These are phyloP conservation scores for Thinocorus orbignyianus DNA, from an alignment of 2,113 vertebrate genomes.

Conservation along the genomic window DNA sequence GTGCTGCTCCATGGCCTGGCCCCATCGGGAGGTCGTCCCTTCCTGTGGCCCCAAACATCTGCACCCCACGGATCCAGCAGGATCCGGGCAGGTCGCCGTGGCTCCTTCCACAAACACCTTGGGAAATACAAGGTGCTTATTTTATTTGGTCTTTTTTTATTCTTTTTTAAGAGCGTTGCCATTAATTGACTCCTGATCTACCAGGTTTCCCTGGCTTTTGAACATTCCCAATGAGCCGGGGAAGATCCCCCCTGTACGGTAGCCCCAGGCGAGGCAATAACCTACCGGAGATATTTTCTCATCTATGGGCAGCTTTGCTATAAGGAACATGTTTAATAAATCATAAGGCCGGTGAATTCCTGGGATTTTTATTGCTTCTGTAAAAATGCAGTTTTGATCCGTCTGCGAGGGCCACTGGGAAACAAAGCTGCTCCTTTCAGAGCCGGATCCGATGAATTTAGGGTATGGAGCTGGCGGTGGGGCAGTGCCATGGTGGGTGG, in stretches of 20 bases:
- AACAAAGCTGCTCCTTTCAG: conserved; percentile 46
- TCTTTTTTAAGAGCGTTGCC: not conserved
- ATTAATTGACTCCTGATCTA: not conserved
- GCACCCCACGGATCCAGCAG: not conserved
- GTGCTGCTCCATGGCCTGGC: not conserved
- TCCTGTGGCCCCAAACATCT: not conserved
- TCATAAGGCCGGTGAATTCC: conserved; percentile 70
- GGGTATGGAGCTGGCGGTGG: not conserved
- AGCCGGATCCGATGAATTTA: not conserved
- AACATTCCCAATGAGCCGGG: not conserved
- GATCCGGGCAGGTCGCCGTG: not conserved
- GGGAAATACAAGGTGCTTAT: conserved; percentile 24
- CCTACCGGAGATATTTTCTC: conserved; percentile 42
- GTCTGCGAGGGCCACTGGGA: conserved; percentile 33
- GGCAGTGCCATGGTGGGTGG: not conserved
- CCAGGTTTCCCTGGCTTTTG: not conserved
- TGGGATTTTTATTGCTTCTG: conserved; percentile 66
- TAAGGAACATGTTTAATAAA: conserved; percentile 70
- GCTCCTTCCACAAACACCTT: not conserved
- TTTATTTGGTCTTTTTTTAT: not conserved
- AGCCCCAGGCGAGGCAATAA: conserved; percentile 41
- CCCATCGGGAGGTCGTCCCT: not conserved
- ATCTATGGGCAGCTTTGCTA: conserved; percentile 47
- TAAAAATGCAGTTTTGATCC: conserved; percentile 62
- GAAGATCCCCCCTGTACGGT: not conserved